phyloP scores from a whole-genome alignment of 2,888 invertebrate genomes.

The Hypomecis atomaria region DNA sequence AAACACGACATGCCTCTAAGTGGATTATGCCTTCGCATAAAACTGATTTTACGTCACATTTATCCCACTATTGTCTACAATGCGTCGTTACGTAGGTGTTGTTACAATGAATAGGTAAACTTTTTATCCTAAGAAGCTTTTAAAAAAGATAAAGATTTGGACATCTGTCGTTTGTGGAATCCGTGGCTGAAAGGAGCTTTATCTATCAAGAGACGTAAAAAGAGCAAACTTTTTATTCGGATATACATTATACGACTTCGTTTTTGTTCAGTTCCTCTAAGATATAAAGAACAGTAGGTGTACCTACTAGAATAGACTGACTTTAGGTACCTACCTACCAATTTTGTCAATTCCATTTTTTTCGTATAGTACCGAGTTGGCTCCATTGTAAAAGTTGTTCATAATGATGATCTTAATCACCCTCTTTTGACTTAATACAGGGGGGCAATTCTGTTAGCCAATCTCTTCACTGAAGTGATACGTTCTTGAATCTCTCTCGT shows the following conservation, averaged over 20 bases:
- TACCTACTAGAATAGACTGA: too few relatives aligned
- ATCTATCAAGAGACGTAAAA: constrained; percentile 57
- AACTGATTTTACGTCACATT: constrained; percentile 82
- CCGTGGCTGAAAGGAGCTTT: constrained; percentile 55
- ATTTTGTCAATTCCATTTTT: too few relatives aligned
- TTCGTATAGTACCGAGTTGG: too few relatives aligned
- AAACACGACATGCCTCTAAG: constrained; percentile 79
- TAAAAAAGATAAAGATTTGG: constrained; percentile 63
- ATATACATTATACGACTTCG: neutral
- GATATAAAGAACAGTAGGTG: too few relatives aligned
- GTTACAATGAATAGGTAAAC: constrained; percentile 70
- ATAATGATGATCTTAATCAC: too few relatives aligned
- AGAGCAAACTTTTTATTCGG: constrained; percentile 56
- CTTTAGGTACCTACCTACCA: too few relatives aligned
- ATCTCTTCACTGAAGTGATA: too few relatives aligned
- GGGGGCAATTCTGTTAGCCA: too few relatives aligned
- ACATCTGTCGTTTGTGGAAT: constrained; percentile 77
- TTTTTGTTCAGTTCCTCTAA: neutral
- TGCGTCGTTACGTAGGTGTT: constrained; percentile 79
- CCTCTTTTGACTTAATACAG: too few relatives aligned
- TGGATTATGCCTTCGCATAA: constrained; percentile 75
- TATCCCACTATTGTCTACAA: constrained; percentile 74
- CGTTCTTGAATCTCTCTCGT: too few relatives aligned
- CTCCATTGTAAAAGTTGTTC: too few relatives aligned
- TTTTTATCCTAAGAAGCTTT: constrained; percentile 70